Evolutionary conservation across 2,797 vertebrate species (phyloP).

Genomic region (Syngnathus acus): DNA sequence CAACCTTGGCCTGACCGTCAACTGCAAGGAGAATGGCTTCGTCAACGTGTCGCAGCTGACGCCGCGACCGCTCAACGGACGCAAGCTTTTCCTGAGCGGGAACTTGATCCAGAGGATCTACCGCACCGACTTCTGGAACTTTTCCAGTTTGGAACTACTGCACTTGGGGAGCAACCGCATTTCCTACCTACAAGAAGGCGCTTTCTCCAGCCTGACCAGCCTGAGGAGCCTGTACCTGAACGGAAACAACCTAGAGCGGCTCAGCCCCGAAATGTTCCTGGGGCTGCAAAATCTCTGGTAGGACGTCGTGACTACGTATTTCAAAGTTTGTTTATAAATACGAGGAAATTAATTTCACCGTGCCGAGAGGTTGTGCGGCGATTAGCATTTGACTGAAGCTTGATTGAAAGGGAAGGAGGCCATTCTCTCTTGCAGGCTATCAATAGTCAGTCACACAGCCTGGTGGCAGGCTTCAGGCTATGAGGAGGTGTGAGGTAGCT

Average conservation of each 20-base stretch:
- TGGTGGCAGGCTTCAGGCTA: constrained; percentile 40
- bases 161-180: constrained; percentile 97
- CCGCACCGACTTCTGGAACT: constrained; percentile 93
- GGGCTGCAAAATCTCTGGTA: constrained; percentile 85
- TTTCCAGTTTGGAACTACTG: constrained; percentile 89
- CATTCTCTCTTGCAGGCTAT: constrained; percentile 41
- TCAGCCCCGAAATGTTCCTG: constrained; percentile 88
- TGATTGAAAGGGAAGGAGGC: constrained; percentile 51
- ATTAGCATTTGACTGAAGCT: constrained; percentile 41
- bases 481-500: constrained; percentile 31
- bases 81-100: constrained; percentile 91
- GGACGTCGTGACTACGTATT: constrained; percentile 5
- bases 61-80: constrained; percentile 84
- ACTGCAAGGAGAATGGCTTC: constrained; percentile 91
- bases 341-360: constrained; percentile 36
- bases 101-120: constrained; percentile 93
- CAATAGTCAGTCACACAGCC: constrained; percentile 34
- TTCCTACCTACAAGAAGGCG: constrained; percentile 88
- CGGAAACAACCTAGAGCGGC: constrained; percentile 88
- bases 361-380: constrained; percentile 27
- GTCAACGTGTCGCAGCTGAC: constrained; percentile 88
- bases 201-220: constrained; percentile 86
- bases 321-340: constrained; percentile 33
- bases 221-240: constrained; percentile 93
- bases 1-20: constrained; percentile 88